Evolutionary conservation across 2,113 vertebrate genomes (phyloP), one percentile per base, ranked within the genome.

Genomic region (Muntiacus muntjak): DNA sequence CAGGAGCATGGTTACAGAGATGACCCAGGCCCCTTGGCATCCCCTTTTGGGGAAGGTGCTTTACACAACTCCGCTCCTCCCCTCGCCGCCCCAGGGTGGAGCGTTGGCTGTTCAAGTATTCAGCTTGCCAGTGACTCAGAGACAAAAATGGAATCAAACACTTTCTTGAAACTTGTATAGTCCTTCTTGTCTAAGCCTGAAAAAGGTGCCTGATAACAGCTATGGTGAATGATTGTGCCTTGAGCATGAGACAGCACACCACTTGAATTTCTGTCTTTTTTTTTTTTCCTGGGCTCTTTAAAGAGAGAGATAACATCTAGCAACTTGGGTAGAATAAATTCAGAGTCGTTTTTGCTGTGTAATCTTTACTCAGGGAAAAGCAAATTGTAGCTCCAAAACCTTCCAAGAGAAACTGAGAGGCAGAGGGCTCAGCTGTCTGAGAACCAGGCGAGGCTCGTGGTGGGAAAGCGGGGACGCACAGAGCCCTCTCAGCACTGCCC

Each of bases 251-350:
- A 92, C 82, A 62, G 50, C 36, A 96, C 55, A 74, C 64, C 5
- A 15, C 94, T 94, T 84, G 57, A 23, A 45, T 85, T 95, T 96
- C 95, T 88, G 25, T 76, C 7, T 36, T 93, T 94, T 78, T 15
- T 83, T 74, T 45, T 78, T 17, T 76, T 71, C 43, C 87, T 55
- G 45, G n/a, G 40, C 28, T 94, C 47, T 91, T 95, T 67, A 81
- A 76, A 96, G 67, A 87, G 54, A 87, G 78, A 94, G 96, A 97
- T 92, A 94, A 21, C 43, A 62, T 91, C 95, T 94, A 94, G 67
- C 90, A 90, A 94, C 90, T 40, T 78, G 82, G 60, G 26, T 74
- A 93, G 93, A 62, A 40, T 94, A 60, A 94, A 90, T 94, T 93
- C 78, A 71, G 89, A 82, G 62, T 47, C 43, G 33, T 60, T 91